phyloP scores from a whole-genome alignment of 2,113 vertebrate species.

The Caranx ignobilis region DNA sequence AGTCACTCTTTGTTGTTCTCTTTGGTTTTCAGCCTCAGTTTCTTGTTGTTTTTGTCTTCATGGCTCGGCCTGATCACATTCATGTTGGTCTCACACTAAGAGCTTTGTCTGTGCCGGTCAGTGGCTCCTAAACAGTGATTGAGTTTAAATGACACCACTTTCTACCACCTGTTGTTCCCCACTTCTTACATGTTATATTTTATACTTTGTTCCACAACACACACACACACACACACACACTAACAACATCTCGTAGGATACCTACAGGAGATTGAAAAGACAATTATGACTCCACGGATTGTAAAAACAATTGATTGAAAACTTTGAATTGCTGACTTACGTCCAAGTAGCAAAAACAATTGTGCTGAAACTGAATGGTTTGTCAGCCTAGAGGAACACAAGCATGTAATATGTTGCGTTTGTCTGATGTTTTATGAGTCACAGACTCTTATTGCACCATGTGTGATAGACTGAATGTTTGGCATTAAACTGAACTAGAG shows the following conservation, averaged over 20 bases:
- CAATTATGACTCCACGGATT: too few relatives aligned
- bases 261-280: too few relatives aligned
- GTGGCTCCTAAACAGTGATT: neutral
- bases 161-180: neutral
- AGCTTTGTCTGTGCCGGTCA: neutral
- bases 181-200: neutral
- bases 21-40: neutral
- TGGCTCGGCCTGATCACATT: neutral
- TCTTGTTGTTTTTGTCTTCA: neutral
- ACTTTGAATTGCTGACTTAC: too few relatives aligned
- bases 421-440: too few relatives aligned
- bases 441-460: too few relatives aligned
- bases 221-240: neutral
- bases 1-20: too few relatives aligned
- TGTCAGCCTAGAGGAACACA: neutral
- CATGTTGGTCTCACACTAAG: slow-evolving; percentile 2
- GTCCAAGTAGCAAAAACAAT: too few relatives aligned
- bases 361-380: too few relatives aligned
- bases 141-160: slow-evolving; percentile 4
- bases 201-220: neutral
- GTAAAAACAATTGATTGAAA: too few relatives aligned
- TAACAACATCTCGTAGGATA: neutral
- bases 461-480: too few relatives aligned
- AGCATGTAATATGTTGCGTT: neutral
- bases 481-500: too few relatives aligned